Base-by-base conservation (phyloP, 2,797 vertebrate species). In the Cynodonichthys magdalenae region DNA sequence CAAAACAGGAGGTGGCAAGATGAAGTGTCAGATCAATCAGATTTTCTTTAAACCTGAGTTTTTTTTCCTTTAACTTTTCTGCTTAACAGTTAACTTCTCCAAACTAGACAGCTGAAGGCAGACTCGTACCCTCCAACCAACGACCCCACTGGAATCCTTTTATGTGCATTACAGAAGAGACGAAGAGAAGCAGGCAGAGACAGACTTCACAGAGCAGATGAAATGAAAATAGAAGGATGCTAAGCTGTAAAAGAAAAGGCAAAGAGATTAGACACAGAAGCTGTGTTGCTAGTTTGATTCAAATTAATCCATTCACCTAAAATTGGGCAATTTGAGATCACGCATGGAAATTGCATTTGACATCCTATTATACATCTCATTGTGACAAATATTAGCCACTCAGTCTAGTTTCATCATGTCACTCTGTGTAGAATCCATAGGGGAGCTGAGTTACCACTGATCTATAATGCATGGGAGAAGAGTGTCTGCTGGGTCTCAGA, bases 381-480 rank as follows among this genome's bases (percentile, higher is more conserved):
- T 77, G 74, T 86, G 77, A 83, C 67, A 82, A 77, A 86, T 79
- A 83, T 79, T 70, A 75, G 67, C 64, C 66, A 69, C 70, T 73
- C 60, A 8, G 65, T 77, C 51, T 62, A 1, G 71, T 77, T 82
- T 77, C 69, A 75, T 86, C 59, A 41, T 59, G 66, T 71, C 29
- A 65, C 69, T 77, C 71, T 34, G 19, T 69, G 69, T 74, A 48
- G 70, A 67, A 82, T 84, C 80, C 80, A 88, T 75, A 79, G 79
- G 82, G 75, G 75, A 82, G 81, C 78, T 15, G 70, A 74, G 64
- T 77, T 82, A 53, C 78, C 71, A 71, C 78, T 81, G 77, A 90
- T 91, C 74, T 80, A 86, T 85, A 84, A 89, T 86, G 81, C 80
- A 89, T 83, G 69, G 66, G 57, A 59, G 52, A 65, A 75, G 80